Conservation (phyloP, 2,113 vertebrate species). For the Pterocles orientalis region DNA sequence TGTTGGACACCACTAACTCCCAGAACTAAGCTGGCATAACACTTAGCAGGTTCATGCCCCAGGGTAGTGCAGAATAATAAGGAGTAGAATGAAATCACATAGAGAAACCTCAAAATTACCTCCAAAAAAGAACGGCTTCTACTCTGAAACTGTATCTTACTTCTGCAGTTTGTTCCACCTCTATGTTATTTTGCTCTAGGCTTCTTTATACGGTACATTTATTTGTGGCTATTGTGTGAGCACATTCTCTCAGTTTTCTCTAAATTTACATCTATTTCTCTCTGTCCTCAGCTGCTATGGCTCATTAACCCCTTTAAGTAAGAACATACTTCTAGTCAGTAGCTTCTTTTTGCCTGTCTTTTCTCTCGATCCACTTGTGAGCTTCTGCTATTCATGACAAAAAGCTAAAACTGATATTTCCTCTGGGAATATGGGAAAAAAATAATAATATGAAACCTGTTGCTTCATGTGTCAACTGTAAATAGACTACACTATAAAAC, state of each 20-base stretch:
- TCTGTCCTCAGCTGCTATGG: neutral
- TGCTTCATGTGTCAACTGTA: neutral
- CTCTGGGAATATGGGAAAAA: neutral
- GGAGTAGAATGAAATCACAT: neutral
- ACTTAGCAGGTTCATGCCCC: neutral
- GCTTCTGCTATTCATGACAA: neutral
- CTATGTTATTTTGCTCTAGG: neutral
- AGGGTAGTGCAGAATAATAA: neutral
- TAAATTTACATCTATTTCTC: neutral
- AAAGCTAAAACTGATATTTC: neutral
- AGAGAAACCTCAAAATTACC: constrained; percentile 11
- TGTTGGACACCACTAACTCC: neutral
- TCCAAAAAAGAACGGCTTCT: neutral
- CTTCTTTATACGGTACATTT: constrained; percentile 17
- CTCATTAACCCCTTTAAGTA: neutral
- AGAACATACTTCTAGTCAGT: neutral
- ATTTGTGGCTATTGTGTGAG: neutral
- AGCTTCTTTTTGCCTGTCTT: neutral
- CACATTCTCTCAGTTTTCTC: neutral
- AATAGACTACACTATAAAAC: neutral
- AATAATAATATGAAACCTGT: neutral
- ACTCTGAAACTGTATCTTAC: neutral
- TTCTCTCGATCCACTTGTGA: neutral
- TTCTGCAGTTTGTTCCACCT: neutral
- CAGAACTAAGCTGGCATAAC: neutral